phyloP scores from a whole-genome alignment of 2,797 vertebrate species.

The Cyprinodon diabolis region DNA sequence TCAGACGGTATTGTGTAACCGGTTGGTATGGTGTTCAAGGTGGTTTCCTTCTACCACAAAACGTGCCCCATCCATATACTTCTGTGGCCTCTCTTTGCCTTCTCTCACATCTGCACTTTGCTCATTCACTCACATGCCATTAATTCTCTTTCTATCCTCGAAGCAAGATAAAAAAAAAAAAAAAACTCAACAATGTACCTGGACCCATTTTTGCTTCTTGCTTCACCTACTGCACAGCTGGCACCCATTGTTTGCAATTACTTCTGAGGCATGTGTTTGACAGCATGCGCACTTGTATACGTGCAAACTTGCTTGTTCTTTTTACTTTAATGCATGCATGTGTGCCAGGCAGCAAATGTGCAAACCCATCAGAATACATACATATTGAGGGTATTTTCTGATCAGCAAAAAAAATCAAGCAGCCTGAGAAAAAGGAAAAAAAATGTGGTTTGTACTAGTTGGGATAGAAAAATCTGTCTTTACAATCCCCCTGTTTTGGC shows the following conservation, averaged over 20 bases:
- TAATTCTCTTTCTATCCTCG: constrained; percentile 20
- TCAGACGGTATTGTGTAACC: constrained; percentile 67
- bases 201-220: constrained; percentile 59
- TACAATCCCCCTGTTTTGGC: constrained; percentile 78
- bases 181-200: constrained; percentile 61
- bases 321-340: constrained; percentile 18
- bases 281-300: constrained; percentile 51
- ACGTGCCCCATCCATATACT: constrained; percentile 40
- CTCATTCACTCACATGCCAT: constrained; percentile 24
- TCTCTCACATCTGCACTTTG: constrained; percentile 25
- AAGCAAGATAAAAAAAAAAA: constrained; percentile 55
- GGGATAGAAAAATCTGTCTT: constrained; percentile 82
- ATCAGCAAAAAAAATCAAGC: constrained; percentile 59
- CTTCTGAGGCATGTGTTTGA: constrained; percentile 68
- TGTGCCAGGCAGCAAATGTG: constrained; percentile 23
- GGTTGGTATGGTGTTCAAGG: constrained; percentile 59
- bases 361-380: constrained; percentile 20
- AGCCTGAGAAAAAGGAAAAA: constrained; percentile 63
- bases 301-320: constrained; percentile 44
- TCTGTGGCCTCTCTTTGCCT: constrained; percentile 37
- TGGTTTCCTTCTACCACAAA: constrained; percentile 54
- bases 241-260: constrained; percentile 79
- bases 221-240: constrained; percentile 74
- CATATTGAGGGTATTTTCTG: constrained; percentile 35
- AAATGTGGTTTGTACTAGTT: constrained; percentile 78